A percentile compares a stretch with the other conserved stretches of the same genome.
Evolutionary conservation across 2,113 vertebrate genomes (phyloP).

Genomic region (Puma concolor): DNA sequence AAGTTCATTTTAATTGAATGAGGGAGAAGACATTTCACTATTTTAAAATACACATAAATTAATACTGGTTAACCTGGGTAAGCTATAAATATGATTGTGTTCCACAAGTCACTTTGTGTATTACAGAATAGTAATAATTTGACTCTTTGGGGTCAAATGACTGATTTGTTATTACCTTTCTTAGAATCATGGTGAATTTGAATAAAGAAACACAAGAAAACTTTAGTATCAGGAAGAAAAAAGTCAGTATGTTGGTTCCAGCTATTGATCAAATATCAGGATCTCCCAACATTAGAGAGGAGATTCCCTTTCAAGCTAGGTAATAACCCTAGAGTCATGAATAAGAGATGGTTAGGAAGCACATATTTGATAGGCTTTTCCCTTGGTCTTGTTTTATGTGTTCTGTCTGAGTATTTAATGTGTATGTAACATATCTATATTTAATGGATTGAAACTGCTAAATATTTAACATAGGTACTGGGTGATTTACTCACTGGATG

Average conservation of each 20-base stretch:
- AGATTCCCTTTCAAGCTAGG: not conserved
- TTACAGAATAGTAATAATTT: not conserved
- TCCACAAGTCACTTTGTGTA: not conserved
- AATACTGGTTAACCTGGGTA: not conserved
- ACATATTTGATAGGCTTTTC: conserved; percentile 30
- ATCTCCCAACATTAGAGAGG: not conserved
- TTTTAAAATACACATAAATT: not conserved
- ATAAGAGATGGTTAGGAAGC: conserved; percentile 45
- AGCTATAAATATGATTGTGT: not conserved
- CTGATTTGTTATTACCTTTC: not conserved
- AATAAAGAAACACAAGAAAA: not conserved
- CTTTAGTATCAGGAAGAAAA: not conserved
- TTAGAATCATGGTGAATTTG: not conserved
- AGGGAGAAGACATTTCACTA: not conserved
- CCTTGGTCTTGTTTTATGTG: conserved; percentile 17
- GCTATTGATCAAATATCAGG: not conserved
- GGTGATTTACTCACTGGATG: not conserved
- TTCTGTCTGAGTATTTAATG: conserved; percentile 56
- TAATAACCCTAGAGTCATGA: conserved; percentile 5
- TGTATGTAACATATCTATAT: conserved; percentile 45
- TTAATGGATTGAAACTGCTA: conserved; percentile 60
- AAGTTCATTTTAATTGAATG: not conserved
- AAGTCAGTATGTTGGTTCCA: not conserved
- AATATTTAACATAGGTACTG: conserved; percentile 55
- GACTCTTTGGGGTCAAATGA: not conserved